Conservation (phyloP, 2,113 vertebrate species). For the Siniperca knerii region DNA sequence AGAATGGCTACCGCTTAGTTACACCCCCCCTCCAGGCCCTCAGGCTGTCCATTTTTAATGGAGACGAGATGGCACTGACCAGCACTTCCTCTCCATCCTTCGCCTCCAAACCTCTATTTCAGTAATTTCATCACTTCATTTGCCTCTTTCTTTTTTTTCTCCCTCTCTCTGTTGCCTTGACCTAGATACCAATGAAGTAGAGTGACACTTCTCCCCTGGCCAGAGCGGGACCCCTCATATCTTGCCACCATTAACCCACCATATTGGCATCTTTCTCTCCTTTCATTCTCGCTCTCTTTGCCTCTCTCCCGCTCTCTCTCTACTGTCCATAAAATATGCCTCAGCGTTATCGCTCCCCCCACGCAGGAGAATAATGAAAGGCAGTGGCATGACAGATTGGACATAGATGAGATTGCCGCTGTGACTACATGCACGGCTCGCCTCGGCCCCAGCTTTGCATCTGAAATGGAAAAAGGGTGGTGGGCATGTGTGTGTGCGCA, state of each 20-base stretch:
- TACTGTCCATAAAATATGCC: constrained; percentile 89
- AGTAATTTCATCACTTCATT: constrained; percentile 82
- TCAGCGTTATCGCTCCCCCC: constrained; percentile 82
- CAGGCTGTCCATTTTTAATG: constrained; percentile 72
- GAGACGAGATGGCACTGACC: constrained; percentile 69
- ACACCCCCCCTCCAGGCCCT: constrained; percentile 52
- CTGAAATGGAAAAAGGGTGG: constrained; percentile 83
- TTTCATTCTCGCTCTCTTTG: constrained; percentile 46
- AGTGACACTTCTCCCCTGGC: constrained; percentile 85
- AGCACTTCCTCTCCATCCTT: constrained; percentile 46
- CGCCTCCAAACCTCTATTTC: constrained; percentile 70
- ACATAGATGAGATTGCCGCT: constrained; percentile 87
- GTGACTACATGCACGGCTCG: constrained; percentile 87
- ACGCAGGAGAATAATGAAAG: constrained; percentile 87
- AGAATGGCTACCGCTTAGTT: constrained; percentile 67
- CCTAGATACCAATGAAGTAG: constrained; percentile 86
- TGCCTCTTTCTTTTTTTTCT: constrained; percentile 71
- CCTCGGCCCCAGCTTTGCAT: constrained; percentile 84
- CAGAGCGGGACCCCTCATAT: constrained; percentile 76
- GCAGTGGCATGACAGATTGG: constrained; percentile 90
- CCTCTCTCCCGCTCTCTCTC: constrained; percentile 57
- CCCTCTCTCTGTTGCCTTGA: constrained; percentile 82
- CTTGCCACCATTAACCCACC: constrained; percentile 58
- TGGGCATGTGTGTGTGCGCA: constrained; percentile 49
- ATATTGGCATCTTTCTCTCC: constrained; percentile 68